Base-by-base conservation (phyloP, 2,797 vertebrate genomes). In the Enteromius anoplus region DNA sequence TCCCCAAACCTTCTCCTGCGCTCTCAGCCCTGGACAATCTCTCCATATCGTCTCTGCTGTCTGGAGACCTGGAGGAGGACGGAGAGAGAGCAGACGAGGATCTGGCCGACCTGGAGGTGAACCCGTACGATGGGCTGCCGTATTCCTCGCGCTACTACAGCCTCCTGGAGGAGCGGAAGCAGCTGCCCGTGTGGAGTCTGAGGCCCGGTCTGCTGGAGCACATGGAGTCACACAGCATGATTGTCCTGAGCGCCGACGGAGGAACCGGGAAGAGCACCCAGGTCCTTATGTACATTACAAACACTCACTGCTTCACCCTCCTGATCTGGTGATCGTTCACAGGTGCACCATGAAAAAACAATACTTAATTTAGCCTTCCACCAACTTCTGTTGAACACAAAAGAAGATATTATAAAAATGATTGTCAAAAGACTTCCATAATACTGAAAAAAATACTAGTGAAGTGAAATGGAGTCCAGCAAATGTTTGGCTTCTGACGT, bases 211-310 rank as follows among this genome's bases (percentile, higher is more conserved):
- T 99, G 75, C 91, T 98, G 92, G 96, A 97, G 88, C 94, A 93
- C 14, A 92, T 99, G 92, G 96, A 98, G 89, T 92, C 87, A 55
- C 93, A 91, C 90, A 94, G 91, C 87, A 94, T 97, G 91, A 88
- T 98, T 58, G 88, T 99, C 78, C 89, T 99, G 79, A 97, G 96
- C 0, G 95, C 95, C 0, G 91, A 93, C 0, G 94, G 95, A 0
- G 97, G 97, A 11, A 87, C 93, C 0, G 97, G 98, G 77, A 99
- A 98, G 91, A 99, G 98, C 91, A 98, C 97, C 0, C 98, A 99
- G 96, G 93, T 94, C 23, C 3, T 40, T 26, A 45, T 42, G 10
- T 14, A 60, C n/a, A 53, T 17, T 23, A 69, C 60, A 58, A 6
- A 79, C 62, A 45, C 23, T 12, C 73, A 42, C 2, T n/a, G 49